Percentiles rank a stretch among this genome's conserved stretches.
phyloP scores from a whole-genome alignment of 2,113 vertebrate genomes.

The Chiloscyllium plagiosum region DNA sequence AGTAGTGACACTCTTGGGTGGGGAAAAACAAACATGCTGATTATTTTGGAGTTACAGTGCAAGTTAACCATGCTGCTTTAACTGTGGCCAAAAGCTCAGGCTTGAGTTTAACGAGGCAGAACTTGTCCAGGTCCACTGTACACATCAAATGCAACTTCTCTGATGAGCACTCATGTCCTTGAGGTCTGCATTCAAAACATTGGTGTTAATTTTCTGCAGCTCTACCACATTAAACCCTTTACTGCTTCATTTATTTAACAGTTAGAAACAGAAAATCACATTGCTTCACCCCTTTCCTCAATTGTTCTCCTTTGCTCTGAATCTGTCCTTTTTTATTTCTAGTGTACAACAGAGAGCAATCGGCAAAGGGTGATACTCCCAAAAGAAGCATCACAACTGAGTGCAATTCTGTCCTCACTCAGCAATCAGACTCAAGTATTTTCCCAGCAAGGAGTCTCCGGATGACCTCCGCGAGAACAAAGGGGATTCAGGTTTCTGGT shows the following conservation, averaged over 20 bases:
- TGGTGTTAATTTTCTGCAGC: not conserved
- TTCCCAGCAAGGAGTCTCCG: not conserved
- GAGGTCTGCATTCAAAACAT: not conserved
- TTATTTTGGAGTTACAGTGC: not conserved
- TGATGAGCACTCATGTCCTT: not conserved
- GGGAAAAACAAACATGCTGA: not conserved
- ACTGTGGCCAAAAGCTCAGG: not conserved
- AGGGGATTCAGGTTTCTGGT: too few relatives aligned
- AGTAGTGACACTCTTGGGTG: not conserved
- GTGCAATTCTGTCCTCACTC: not conserved
- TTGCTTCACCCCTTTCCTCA: not conserved
- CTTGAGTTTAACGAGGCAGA: not conserved
- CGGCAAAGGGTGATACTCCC: not conserved
- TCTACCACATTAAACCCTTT: not conserved
- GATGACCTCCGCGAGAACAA: not conserved
- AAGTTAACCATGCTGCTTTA: not conserved
- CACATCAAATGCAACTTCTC: not conserved
- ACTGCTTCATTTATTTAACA: not conserved
- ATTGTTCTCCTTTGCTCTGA: not conserved
- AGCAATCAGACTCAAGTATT: not conserved
- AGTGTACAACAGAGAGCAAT: not conserved
- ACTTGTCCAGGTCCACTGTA: not conserved
- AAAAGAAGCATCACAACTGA: not conserved
- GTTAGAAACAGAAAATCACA: not conserved
- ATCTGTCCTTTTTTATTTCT: not conserved